Evolutionary conservation across 2,888 invertebrate genomes (phyloP), one percentile per base, ranked within the genome.

Genomic region (Gnatocerus cornutus): DNA sequence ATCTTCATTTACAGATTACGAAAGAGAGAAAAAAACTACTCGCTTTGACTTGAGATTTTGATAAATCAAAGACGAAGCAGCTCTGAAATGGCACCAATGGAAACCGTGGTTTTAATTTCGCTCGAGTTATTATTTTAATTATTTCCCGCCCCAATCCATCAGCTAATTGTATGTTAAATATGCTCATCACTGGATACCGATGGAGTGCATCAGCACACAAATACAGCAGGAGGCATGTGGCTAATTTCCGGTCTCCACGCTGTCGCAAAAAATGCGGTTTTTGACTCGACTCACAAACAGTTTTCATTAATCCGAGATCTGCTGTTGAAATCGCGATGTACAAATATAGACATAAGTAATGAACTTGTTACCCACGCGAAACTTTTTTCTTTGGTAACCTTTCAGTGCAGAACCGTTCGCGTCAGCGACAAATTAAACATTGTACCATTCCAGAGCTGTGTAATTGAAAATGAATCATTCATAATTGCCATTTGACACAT

Each of bases 341-440:
- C 62, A 62, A 62, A 62, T 62, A 62, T 62, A 62, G 62, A 48
- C 39, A 62, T 62, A 50, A 62, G 39, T 62, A 62, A 62, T 50
- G 50, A 50, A 62, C 33, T 59, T 59, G 59, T 59, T 33, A 46
- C 59, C 59, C 48, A 59, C 46, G 46, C 45, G 45, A 45, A 52
- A 39, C 21, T 39, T 61, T 61, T 53, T 53, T 14, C 33, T 45
- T 62, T 61, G 30, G 61, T 33, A 39, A 55, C 37, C 27, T 39
- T 55, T 33, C 13, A 21, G 41, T 41, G 29, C 27, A 41, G n/a
- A n/a, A n/a, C n/a, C n/a, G n/a, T n/a, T n/a, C n/a, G n/a, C n/a
- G 5, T 5, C 14, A n/a, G 2, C 9, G 12, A 14, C 12, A 9
- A 50, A 62, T 48, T 62, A 37, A 16, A 62, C 1, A 8, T 37